Conservation (phyloP, 2,797 vertebrate species). For the Hafferia zeledoni region DNA sequence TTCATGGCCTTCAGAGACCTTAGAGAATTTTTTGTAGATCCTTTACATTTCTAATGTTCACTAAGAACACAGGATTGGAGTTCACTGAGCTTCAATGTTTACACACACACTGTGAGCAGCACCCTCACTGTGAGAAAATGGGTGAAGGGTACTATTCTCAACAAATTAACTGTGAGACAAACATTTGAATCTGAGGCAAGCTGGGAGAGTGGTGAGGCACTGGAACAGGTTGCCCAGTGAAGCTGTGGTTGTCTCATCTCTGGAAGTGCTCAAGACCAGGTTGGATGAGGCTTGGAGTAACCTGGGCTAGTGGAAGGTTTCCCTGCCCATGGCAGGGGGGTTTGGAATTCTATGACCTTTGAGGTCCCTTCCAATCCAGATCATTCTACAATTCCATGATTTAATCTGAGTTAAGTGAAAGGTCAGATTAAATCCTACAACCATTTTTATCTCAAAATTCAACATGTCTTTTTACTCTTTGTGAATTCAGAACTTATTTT, state of each 20-base stretch:
- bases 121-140: background rate
- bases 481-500: background rate
- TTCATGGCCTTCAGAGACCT: background rate
- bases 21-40: background rate
- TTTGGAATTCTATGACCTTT: background rate
- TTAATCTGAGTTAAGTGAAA: background rate
- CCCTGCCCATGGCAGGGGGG: accelerated
- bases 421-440: background rate
- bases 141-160: background rate
- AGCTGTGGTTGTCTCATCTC: background rate
- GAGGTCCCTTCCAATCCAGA: background rate
- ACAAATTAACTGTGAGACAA: background rate
- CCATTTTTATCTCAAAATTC: background rate
- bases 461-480: background rate
- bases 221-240: background rate
- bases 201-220: background rate
- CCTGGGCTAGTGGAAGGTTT: background rate
- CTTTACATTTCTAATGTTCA: background rate
- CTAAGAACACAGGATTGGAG: background rate
- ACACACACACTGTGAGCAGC: background rate
- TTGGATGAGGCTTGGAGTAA: background rate
- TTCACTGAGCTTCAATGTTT: background rate
- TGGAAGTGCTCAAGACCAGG: background rate
- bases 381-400: background rate
- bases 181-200: background rate